phyloP scores from a whole-genome alignment of 2,113 vertebrate genomes.

The Rissa tridactyla region DNA sequence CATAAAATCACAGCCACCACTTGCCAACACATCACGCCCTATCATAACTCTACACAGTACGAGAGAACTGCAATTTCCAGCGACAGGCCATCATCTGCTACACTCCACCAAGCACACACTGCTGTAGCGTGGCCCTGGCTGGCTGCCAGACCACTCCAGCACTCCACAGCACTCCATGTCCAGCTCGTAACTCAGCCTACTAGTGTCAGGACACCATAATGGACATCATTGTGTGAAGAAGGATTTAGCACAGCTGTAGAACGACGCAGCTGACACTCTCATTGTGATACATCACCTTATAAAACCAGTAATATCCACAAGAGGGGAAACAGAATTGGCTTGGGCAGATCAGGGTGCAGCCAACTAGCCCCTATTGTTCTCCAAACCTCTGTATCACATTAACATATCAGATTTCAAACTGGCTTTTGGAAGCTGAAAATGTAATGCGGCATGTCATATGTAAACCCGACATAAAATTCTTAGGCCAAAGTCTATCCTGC shows the following conservation, averaged over 20 bases:
- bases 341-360: not conserved
- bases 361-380: not conserved
- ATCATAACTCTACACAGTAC: not conserved
- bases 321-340: not conserved
- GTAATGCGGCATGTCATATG: not conserved
- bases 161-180: not conserved
- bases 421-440: constrained; percentile 4
- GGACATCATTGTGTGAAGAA: constrained; percentile 41
- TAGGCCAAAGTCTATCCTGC: not conserved
- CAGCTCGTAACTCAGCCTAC: constrained; percentile 32
- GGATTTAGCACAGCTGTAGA: constrained; percentile 48
- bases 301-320: constrained; percentile 1
- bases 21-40: constrained; percentile 47
- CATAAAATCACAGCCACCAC: constrained; percentile 32
- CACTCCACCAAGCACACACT: constrained; percentile 19
- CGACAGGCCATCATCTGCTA: constrained; percentile 8
- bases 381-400: not conserved
- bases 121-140: not conserved
- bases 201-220: constrained; percentile 8
- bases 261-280: constrained; percentile 10
- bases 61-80: constrained; percentile 19
- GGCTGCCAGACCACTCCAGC: not conserved
- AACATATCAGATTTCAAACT: not conserved
- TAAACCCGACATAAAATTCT: not conserved
- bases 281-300: constrained; percentile 22